Evolutionary conservation across 2,888 invertebrate genomes (phyloP).

Genomic region (Slavum lentiscoides): DNA sequence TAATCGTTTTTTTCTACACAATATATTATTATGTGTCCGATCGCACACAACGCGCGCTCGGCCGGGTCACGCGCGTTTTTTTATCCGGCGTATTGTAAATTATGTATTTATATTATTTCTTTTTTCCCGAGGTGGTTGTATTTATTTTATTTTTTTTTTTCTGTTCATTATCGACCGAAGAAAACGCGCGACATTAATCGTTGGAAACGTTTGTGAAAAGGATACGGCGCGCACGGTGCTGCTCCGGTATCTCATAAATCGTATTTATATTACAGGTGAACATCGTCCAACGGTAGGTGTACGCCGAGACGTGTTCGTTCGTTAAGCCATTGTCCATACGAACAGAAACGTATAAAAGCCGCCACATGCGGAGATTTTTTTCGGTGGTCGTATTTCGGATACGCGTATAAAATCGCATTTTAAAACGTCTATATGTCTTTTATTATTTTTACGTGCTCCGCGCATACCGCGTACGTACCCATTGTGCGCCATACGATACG

Average conservation of each 20-base stretch:
- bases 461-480: too few species aligned
- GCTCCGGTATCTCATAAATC: too few species aligned
- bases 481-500: too few species aligned
- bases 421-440: constrained; percentile 11
- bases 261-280: neutral
- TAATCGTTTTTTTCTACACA: constrained; percentile 15
- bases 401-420: constrained; percentile 18
- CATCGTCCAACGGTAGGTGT: neutral
- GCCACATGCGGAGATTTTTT: constrained; percentile 11
- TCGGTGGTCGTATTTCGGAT: neutral
- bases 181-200: constrained; percentile 34
- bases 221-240: neutral
- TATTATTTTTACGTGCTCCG: neutral
- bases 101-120: too few species aligned
- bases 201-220: constrained; percentile 11
- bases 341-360: neutral
- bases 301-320: neutral
- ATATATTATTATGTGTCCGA: neutral
- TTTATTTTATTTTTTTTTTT: too few species aligned
- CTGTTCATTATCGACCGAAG: too few species aligned
- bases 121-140: too few species aligned
- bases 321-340: constrained; percentile 16
- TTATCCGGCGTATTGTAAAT: neutral
- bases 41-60: constrained; percentile 2
- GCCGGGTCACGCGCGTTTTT: constrained; percentile 18